A percentile compares a stretch with the other conserved stretches of the same genome.
phyloP scores from a whole-genome alignment of 2,797 vertebrate genomes.

The Gallinago solitaria region DNA sequence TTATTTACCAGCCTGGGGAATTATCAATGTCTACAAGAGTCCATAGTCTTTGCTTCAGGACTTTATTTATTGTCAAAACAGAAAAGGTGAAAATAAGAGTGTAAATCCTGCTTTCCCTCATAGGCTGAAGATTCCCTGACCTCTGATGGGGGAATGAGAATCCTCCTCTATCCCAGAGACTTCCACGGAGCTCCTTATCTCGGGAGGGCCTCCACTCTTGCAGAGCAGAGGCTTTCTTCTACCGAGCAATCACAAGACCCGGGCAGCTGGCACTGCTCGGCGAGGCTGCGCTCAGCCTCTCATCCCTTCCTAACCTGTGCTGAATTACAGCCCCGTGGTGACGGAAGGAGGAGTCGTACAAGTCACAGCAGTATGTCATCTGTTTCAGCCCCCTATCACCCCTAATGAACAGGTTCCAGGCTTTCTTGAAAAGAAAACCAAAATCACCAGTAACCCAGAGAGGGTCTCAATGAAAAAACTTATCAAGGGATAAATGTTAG shows the following conservation, averaged over 20 bases:
- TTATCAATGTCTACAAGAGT: not conserved
- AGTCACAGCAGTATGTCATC: not conserved
- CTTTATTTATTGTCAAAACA: not conserved
- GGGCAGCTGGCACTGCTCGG: not conserved
- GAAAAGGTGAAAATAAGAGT: not conserved
- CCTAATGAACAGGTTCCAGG: fast-evolving
- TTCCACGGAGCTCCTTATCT: not conserved
- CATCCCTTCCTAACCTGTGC: not conserved
- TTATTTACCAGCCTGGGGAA: not conserved
- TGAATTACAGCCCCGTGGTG: not conserved
- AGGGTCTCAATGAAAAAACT: not conserved
- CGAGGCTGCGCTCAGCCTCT: not conserved
- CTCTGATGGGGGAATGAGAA: not conserved
- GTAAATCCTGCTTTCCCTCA: not conserved
- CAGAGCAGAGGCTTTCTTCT: not conserved
- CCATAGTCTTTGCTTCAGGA: not conserved
- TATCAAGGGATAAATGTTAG: not conserved
- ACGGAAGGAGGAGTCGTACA: not conserved
- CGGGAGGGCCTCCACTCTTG: not conserved
- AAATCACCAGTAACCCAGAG: not conserved
- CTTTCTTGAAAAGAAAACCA: not conserved
- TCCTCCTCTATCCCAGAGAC: not conserved
- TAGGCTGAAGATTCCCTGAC: not conserved
- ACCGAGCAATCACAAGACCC: fast-evolving
- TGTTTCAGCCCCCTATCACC: not conserved